These are phyloP conservation scores for Synanceia verrucosa DNA, from an alignment of 2,797 vertebrate genomes.

Conservation along the genomic window DNA sequence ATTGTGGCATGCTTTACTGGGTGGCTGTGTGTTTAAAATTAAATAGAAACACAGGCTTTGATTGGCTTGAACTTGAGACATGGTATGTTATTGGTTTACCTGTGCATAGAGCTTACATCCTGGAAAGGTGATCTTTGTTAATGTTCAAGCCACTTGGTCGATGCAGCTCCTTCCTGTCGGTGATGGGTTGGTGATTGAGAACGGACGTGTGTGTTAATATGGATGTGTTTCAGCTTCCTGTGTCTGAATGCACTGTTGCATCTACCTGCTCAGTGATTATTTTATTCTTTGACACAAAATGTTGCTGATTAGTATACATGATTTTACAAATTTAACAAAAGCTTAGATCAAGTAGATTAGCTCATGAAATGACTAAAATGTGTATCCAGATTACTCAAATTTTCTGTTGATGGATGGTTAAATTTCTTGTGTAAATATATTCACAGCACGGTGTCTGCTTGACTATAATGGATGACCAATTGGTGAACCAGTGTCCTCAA, in stretches of 20 bases:
- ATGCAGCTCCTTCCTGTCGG: neutral
- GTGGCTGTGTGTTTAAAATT: slow-evolving; percentile 4
- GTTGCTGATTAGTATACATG: neutral
- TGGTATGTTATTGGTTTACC: slow-evolving; percentile 35
- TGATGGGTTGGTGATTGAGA: neutral
- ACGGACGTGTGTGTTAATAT: neutral
- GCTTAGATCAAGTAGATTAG: neutral
- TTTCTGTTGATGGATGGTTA: neutral
- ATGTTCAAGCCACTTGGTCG: slow-evolving; percentile 24
- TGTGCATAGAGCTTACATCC: slow-evolving; percentile 32
- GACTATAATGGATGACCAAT: slow-evolving; percentile 20
- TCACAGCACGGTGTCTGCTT: neutral
- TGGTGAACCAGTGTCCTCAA: neutral
- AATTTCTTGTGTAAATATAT: neutral
- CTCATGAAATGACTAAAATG: neutral
- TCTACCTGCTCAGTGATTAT: neutral
- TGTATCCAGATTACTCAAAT: too few relatives aligned
- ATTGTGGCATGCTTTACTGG: neutral
- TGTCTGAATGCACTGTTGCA: neutral
- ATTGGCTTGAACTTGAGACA: slow-evolving; percentile 43
- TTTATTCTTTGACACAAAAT: neutral
- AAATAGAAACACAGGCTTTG: slow-evolving; percentile 4
- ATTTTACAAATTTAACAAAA: neutral
- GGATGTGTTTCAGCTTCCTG: too few relatives aligned
- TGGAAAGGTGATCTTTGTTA: slow-evolving; percentile 47